Percentiles rank a stretch among this genome's conserved stretches.
phyloP scores from a whole-genome alignment of 2,797 vertebrate species.

The Orientallactaga sibirica region DNA sequence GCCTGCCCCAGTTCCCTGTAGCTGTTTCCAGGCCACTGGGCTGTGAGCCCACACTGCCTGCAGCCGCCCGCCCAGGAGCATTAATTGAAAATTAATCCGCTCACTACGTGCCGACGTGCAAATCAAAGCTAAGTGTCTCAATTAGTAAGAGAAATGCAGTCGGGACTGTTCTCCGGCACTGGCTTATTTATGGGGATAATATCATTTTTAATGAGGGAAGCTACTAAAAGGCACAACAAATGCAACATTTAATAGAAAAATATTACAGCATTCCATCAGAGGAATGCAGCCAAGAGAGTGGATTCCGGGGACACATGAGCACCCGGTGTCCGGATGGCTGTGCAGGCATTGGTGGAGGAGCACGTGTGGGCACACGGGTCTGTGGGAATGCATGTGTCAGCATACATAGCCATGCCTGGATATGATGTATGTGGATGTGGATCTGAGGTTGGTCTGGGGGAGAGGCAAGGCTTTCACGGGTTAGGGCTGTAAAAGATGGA shows the following conservation, averaged over 20 bases:
- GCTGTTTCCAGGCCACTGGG: constrained; percentile 60
- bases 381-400: no score
- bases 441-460: not conserved
- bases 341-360: not conserved
- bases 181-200: constrained; percentile 76
- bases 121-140: constrained; percentile 83
- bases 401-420: no score
- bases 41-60: constrained; percentile 58
- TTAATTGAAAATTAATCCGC: constrained; percentile 87
- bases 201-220: constrained; percentile 73
- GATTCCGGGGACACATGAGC: not conserved
- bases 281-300: not conserved
- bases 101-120: constrained; percentile 75
- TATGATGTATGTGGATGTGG: no score
- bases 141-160: constrained; percentile 84
- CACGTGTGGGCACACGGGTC: not conserved
- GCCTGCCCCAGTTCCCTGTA: not conserved
- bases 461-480: not conserved
- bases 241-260: constrained; percentile 83
- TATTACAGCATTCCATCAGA: constrained; percentile 82
- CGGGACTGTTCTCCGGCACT: constrained; percentile 45
- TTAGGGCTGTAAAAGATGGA: constrained; percentile 7
- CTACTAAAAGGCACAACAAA: constrained; percentile 81
- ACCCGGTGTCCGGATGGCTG: not conserved
- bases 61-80: constrained; percentile 68